A percentile compares a stretch with the other conserved stretches of the same genome.
Conservation (phyloP, 1,140 invertebrate genomes). For the Conus betulinus region DNA sequence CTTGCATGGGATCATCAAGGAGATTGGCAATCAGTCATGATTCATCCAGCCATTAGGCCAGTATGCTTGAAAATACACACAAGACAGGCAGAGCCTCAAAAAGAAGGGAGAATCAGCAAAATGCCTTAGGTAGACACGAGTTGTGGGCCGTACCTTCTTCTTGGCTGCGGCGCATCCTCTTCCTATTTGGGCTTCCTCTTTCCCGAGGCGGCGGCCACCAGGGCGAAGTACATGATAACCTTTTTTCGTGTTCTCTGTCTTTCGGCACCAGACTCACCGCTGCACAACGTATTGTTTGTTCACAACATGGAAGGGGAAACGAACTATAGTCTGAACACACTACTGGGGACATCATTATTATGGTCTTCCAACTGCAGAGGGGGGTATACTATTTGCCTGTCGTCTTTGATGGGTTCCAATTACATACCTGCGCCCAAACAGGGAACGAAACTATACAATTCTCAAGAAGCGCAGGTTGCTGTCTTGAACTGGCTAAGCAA, state of each 20-base stretch:
- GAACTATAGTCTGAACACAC: not conserved
- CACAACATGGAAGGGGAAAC: not conserved
- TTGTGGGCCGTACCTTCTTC: conserved; percentile 39
- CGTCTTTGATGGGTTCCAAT: no score
- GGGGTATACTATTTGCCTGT: no score
- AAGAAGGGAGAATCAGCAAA: not conserved
- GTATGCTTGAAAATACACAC: no score
- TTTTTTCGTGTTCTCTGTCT: conserved; percentile 99
- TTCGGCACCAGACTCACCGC: conserved; percentile 98
- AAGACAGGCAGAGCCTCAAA: not conserved
- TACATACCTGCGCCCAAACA: no score
- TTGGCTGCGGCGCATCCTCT: conserved; percentile 36
- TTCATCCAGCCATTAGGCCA: no score
- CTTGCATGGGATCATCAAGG: no score
- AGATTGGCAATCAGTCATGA: no score
- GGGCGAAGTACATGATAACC: conserved; percentile 98
- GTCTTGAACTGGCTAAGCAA: no score
- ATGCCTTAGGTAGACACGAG: not conserved
- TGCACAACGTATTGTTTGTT: conserved; percentile 18
- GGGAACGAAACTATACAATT: no score
- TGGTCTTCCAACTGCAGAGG: not conserved
- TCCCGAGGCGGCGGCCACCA: conserved; percentile 85
- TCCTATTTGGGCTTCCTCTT: conserved; percentile 60
- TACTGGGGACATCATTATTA: not conserved
- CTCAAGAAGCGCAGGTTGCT: no score